A percentile compares a stretch with the other conserved stretches of the same genome.
Evolutionary conservation across 2,797 vertebrate genomes (phyloP).

Genomic region (Hypotaenidia philippensis): DNA sequence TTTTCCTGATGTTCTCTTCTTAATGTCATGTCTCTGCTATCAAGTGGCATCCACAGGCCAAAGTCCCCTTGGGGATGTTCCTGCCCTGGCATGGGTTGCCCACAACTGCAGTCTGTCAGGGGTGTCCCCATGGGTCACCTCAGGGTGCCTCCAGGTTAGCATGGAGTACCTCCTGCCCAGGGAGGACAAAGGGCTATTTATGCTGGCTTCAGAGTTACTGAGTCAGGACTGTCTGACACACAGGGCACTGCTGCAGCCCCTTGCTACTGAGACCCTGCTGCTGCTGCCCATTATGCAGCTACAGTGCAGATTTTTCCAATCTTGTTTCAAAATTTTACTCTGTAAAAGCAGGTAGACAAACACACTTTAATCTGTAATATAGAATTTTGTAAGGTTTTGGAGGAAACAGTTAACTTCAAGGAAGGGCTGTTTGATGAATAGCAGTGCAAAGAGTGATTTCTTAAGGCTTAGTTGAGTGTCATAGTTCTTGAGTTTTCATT

Average conservation of each 20-base stretch:
- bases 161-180: background rate
- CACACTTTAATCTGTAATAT: background rate
- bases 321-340: background rate
- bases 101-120: background rate
- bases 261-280: background rate
- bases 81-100: background rate
- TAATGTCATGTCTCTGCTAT: background rate
- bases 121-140: background rate
- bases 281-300: background rate
- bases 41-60: background rate
- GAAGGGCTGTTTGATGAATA: background rate
- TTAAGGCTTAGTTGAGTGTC: background rate
- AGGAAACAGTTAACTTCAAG: background rate
- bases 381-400: background rate
- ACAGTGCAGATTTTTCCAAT: background rate
- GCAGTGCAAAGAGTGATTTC: background rate
- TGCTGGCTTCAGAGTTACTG: background rate
- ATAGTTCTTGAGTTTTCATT: background rate
- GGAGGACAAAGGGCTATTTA: fast-evolving
- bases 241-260: background rate
- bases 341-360: background rate
- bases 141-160: background rate
- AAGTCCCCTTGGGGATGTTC: background rate
- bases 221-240: background rate
- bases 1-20: background rate